phyloP scores from a whole-genome alignment of 2,113 vertebrate species.

The Labeo catla region DNA sequence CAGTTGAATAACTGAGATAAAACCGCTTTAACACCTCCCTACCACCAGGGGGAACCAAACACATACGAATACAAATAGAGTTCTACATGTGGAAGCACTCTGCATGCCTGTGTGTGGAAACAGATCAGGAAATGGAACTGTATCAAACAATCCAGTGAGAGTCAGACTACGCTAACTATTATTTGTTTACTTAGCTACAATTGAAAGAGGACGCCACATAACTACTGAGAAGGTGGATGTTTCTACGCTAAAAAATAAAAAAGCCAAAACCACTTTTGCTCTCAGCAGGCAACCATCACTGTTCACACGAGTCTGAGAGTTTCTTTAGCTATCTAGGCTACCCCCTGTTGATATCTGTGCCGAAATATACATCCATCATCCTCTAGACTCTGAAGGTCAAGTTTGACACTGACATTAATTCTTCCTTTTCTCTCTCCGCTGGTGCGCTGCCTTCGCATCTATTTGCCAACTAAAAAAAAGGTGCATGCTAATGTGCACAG shows the following conservation, averaged over 20 bases:
- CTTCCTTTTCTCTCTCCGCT: background rate
- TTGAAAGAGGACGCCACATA: background rate
- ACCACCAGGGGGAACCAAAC: slow-evolving; percentile 65
- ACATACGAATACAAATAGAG: background rate
- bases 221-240: background rate
- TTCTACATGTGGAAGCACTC: slow-evolving; percentile 70
- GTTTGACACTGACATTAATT: slow-evolving; percentile 31
- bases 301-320: background rate
- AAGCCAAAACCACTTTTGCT: background rate
- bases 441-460: background rate
- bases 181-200: slow-evolving; percentile 16
- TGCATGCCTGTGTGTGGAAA: slow-evolving; percentile 41
- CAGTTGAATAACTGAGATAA: background rate
- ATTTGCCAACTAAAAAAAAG: background rate
- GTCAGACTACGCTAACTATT: background rate
- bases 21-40: background rate
- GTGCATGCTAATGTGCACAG: background rate
- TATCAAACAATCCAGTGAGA: slow-evolving; percentile 37
- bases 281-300: slow-evolving; percentile 12
- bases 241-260: background rate
- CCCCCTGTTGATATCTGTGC: background rate
- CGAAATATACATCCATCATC: slow-evolving; percentile 20
- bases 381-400: slow-evolving; percentile 16
- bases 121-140: slow-evolving; percentile 42
- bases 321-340: background rate